A percentile compares a stretch with the other conserved stretches of the same genome.
These are phyloP conservation scores for Camponotus pennsylvanicus DNA, from an alignment of 1,140 invertebrate genomes.

Conservation along the genomic window DNA sequence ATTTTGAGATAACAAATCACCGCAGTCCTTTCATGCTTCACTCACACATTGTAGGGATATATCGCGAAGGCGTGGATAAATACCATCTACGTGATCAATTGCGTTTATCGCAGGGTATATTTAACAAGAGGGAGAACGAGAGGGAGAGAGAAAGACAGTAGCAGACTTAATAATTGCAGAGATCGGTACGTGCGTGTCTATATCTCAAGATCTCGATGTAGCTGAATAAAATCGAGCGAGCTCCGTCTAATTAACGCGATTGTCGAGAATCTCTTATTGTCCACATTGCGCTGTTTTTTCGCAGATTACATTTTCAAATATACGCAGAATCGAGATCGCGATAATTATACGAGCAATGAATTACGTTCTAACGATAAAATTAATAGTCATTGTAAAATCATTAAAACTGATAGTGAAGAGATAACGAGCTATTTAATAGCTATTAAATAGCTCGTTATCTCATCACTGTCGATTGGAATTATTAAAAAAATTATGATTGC, in stretches of 20 bases:
- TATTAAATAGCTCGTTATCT: neutral
- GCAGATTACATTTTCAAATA: neutral
- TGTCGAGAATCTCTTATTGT: neutral
- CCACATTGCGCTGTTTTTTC: neutral
- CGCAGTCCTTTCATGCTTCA: slow-evolving; percentile 11
- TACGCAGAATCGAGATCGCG: neutral
- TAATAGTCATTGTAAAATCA: neutral
- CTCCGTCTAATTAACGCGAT: slow-evolving; percentile 20
- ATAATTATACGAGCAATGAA: neutral
- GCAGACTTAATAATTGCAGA: slow-evolving; percentile 69
- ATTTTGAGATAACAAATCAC: neutral
- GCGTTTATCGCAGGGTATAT: neutral
- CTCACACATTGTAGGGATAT: slow-evolving; percentile 8
- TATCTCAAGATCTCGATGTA: slow-evolving; percentile 50
- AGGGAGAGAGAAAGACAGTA: slow-evolving; percentile 47
- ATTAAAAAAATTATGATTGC: neutral
- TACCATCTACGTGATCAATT: slow-evolving; percentile 25
- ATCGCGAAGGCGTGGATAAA: slow-evolving; percentile 17
- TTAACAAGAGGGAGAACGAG: neutral
- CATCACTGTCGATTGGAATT: neutral
- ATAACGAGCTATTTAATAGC: neutral
- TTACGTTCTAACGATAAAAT: slow-evolving; percentile 8
- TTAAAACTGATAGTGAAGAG: neutral
- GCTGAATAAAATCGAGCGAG: slow-evolving; percentile 18
- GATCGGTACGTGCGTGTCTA: slow-evolving; percentile 33